These are phyloP conservation scores for Zaprionus lachaisei DNA, from an alignment of 1,140 invertebrate species.

Conservation along the genomic window DNA sequence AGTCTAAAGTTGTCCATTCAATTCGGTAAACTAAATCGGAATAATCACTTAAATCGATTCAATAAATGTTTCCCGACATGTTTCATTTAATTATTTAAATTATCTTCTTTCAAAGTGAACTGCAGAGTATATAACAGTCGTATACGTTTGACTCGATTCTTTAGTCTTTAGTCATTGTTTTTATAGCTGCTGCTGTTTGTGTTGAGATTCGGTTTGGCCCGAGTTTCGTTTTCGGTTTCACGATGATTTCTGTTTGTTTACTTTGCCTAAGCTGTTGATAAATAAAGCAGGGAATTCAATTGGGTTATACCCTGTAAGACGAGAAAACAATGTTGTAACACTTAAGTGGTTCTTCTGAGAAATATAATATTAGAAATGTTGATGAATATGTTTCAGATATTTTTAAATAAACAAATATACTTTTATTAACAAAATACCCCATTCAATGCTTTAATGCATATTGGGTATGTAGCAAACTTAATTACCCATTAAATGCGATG, in stretches of 20 bases:
- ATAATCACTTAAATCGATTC: background rate
- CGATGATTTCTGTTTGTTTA: slow-evolving; percentile 1
- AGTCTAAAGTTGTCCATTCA: background rate
- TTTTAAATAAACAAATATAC: background rate
- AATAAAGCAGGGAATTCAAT: background rate
- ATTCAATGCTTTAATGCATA: background rate
- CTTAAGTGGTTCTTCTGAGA: background rate
- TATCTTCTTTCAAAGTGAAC: background rate
- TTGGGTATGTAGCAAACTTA: background rate
- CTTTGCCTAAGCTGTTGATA: background rate
- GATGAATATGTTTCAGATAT: background rate
- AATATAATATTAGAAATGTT: background rate
- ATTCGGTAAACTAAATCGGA: background rate
- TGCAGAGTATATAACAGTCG: background rate
- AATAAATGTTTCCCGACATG: fast-evolving
- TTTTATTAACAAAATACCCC: background rate
- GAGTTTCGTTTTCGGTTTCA: slow-evolving; percentile 2
- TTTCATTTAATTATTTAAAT: background rate
- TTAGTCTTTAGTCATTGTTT: background rate
- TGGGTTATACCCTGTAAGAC: background rate
- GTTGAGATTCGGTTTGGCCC: background rate
- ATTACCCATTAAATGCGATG: slow-evolving; percentile 1
- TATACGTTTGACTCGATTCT: background rate
- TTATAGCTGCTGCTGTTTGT: slow-evolving; percentile 12
- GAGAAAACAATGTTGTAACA: background rate